phyloP scores from a whole-genome alignment of 2,113 vertebrate species.

The Sprattus sprattus region DNA sequence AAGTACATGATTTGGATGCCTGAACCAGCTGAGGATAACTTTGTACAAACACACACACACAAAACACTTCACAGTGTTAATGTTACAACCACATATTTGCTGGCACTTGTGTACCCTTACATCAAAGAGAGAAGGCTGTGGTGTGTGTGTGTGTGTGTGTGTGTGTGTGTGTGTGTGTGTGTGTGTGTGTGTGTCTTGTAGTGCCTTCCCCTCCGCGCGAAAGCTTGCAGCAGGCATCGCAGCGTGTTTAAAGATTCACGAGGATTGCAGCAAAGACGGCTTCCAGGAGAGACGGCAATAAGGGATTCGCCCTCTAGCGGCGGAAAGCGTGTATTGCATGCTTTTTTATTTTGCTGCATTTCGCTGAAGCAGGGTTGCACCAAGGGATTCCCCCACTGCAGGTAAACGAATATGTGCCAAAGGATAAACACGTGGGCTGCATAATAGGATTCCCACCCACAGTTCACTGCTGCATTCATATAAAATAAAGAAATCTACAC shows the following conservation, averaged over 20 bases:
- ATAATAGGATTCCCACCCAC: neutral
- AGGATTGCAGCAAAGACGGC: constrained; percentile 7
- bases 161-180: no score
- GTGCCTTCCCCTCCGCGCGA: neutral
- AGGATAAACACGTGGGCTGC: neutral
- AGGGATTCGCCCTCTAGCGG: neutral
- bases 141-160: no score
- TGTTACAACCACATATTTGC: neutral
- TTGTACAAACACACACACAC: neutral
- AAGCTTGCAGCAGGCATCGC: constrained; percentile 10
- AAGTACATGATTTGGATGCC: neutral
- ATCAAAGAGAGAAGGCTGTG: neutral
- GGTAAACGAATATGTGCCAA: constrained; percentile 7
- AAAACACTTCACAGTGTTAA: neutral
- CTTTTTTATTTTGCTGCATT: constrained; percentile 16
- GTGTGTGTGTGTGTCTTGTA: neutral
- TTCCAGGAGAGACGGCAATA: neutral
- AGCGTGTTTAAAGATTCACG: constrained; percentile 10
- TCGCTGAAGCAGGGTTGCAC: neutral
- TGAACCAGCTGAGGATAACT: neutral
- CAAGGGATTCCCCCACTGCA: constrained; percentile 19
- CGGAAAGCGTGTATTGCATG: neutral
- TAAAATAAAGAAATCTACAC: neutral
- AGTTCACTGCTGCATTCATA: neutral
- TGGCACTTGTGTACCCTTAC: neutral